These are phyloP conservation scores for Datnioides undecimradiatus DNA, from an alignment of 2,113 vertebrate species.

Conservation along the genomic window DNA sequence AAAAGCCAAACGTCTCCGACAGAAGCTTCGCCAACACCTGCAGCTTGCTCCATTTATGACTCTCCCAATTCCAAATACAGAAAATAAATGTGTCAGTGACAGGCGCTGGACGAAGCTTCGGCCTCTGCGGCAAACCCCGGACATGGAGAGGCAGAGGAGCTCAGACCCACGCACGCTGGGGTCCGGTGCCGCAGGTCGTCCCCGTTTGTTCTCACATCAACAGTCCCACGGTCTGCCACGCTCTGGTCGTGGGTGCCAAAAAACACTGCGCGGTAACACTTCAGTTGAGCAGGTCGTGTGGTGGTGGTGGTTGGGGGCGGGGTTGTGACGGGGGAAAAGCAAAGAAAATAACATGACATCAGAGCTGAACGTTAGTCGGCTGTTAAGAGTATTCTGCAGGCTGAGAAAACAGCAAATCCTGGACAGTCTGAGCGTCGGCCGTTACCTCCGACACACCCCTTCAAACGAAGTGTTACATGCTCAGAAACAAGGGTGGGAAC, in stretches of 20 bases:
- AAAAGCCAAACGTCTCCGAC: conserved; percentile 19
- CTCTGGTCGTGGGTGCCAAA: conserved; percentile 31
- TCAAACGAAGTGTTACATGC: conserved; percentile 61
- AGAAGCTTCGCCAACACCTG: background rate
- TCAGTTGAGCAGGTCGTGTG: conserved; percentile 35
- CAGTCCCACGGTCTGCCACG: conserved; percentile 26
- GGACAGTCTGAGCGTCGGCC: conserved; percentile 30
- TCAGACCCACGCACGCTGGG: background rate
- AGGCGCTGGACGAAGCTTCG: conserved; percentile 7
- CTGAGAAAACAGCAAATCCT: conserved; percentile 29
- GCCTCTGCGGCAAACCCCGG: conserved; percentile 35
- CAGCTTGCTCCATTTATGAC: conserved; percentile 19
- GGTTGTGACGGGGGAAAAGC: background rate
- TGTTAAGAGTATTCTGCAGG: conserved; percentile 45
- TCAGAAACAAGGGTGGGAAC: conserved; percentile 8
- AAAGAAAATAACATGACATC: conserved; percentile 22
- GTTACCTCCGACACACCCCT: conserved; percentile 35
- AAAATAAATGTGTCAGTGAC: conserved; percentile 29
- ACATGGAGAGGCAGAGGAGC: conserved; percentile 9
- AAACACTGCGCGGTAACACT: conserved; percentile 66
- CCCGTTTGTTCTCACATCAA: conserved; percentile 26
- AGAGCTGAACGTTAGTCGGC: conserved; percentile 40
- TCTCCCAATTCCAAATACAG: conserved; percentile 69
- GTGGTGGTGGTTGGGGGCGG: too few species aligned
- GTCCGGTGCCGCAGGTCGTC: conserved; percentile 28